These are phyloP conservation scores for Ophion costatus DNA, from an alignment of 2,888 invertebrate species.

Conservation along the genomic window DNA sequence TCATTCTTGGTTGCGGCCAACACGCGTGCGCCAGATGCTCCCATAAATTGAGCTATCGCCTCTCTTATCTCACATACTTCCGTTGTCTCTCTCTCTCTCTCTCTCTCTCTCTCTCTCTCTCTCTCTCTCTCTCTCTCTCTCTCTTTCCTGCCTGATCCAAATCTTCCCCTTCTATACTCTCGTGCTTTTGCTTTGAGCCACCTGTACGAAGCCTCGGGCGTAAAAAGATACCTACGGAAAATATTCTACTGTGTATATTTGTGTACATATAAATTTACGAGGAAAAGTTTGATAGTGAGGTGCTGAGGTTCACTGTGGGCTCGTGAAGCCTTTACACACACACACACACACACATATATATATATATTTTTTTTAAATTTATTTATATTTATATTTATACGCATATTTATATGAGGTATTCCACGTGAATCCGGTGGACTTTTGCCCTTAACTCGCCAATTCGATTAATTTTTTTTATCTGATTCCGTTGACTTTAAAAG, in stretches of 20 bases:
- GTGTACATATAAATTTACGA: background rate
- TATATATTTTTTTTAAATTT: no score
- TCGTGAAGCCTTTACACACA: no score
- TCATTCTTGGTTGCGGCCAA: slow-evolving; percentile 50
- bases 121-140: background rate
- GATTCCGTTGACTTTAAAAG: no score
- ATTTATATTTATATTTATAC: no score
- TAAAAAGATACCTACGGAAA: background rate
- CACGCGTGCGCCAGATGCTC: slow-evolving; percentile 49
- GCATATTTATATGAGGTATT: no score
- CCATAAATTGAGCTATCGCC: slow-evolving; percentile 49
- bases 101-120: background rate
- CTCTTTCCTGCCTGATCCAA: background rate
- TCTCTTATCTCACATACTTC: slow-evolving; percentile 10
- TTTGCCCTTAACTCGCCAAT: no score
- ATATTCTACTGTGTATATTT: no score
- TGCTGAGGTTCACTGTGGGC: no score
- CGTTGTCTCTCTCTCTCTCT: background rate
- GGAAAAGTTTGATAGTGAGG: background rate
- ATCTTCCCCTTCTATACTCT: background rate
- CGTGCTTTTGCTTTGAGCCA: background rate
- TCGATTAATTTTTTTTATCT: no score
- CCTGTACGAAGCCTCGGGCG: background rate
- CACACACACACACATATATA: no score
- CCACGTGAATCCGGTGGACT: no score